Percentiles rank a stretch among this genome's conserved stretches.
Evolutionary conservation across 2,888 invertebrate species (phyloP).

Genomic region (Busseola fusca): DNA sequence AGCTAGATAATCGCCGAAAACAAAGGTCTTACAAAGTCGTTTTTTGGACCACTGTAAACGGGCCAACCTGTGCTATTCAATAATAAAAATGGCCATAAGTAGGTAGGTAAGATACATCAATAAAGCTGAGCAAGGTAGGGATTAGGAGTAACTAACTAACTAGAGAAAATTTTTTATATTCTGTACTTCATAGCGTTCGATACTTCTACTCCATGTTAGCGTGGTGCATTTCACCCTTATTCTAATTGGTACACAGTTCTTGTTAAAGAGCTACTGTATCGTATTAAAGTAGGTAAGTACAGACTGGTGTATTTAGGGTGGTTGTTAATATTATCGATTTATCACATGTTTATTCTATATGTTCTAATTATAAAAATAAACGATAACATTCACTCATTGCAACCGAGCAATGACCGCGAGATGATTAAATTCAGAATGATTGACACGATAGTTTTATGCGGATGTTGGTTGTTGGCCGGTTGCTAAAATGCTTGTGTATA

Average conservation of each 20-base stretch:
- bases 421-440: constrained; percentile 46
- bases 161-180: neutral
- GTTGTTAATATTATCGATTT: constrained; percentile 12
- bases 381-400: constrained; percentile 42
- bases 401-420: constrained; percentile 50
- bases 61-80: neutral
- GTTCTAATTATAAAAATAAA: constrained; percentile 11
- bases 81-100: neutral
- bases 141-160: neutral
- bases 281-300: neutral
- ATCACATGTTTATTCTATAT: constrained; percentile 17
- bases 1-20: too few relatives aligned
- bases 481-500: constrained; percentile 48
- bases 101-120: neutral
- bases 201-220: neutral
- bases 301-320: neutral
- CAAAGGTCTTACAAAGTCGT: neutral
- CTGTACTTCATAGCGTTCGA: neutral
- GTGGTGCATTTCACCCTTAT: neutral
- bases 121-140: neutral
- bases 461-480: constrained; percentile 60
- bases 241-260: neutral
- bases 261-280: neutral
- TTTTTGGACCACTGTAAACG: neutral
- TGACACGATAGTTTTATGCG: constrained; percentile 60